phyloP scores from a whole-genome alignment of 2,113 vertebrate species.

The rat (Rattus norvegicus) region DNA sequence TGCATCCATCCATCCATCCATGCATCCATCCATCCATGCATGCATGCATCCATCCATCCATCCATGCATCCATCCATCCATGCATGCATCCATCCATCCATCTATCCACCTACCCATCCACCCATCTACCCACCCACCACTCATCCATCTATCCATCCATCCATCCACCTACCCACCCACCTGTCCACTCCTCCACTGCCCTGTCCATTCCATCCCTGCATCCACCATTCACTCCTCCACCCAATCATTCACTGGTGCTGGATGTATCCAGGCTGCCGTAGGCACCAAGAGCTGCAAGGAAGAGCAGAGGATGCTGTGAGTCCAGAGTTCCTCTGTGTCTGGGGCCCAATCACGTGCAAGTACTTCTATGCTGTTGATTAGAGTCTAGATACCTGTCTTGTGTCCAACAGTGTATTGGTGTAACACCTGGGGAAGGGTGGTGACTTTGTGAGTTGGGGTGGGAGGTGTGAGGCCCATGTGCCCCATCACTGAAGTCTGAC shows the following conservation, averaged over 20 bases:
- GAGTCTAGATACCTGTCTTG: fast-evolving
- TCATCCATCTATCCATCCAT: too few relatives aligned
- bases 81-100: background rate
- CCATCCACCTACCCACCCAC: background rate
- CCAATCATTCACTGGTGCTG: background rate
- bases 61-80: too few relatives aligned
- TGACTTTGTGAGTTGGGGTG: background rate
- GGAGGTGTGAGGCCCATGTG: fast-evolving
- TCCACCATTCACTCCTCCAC: background rate
- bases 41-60: background rate
- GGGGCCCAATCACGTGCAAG: background rate
- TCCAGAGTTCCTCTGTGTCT: fast-evolving
- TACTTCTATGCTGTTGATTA: fast-evolving
- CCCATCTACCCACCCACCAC: fast-evolving
- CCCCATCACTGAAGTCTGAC: fast-evolving
- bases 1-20: background rate
- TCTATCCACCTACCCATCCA: background rate
- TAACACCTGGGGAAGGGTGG: too few relatives aligned
- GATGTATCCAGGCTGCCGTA: background rate
- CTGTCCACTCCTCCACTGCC: background rate
- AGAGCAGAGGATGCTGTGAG: background rate
- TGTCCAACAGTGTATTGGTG: fast-evolving
- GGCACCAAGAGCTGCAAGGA: fast-evolving
- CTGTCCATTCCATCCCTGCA: background rate
- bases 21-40: background rate